Evolutionary conservation across 2,888 invertebrate species (phyloP), one percentile per base, ranked within the genome.

Genomic region (Marasmarcha lunaedactyla): DNA sequence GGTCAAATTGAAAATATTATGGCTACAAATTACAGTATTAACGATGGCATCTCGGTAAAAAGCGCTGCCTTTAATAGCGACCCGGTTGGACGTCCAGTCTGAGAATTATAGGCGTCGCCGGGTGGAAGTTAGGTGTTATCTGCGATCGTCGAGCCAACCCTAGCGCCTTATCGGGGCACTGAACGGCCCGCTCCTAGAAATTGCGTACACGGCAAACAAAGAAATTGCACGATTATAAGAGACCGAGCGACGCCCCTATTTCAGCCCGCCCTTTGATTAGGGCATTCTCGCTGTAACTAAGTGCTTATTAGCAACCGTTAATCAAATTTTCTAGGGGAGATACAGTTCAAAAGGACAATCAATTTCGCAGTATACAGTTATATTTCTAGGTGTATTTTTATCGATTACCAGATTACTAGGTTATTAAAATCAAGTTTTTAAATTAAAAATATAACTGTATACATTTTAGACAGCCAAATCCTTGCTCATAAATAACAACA

Each of bases 161-260:
- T 63, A 55, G 59, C 55, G 63, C 62, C 66, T 74, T 74, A 73
- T 76, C 71, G 69, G 50, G 43, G 45, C 45, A 49, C 51, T 54
- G 59, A 55, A 54, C 55, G 57, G 50, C 54, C 57, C 69, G 64
- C 63, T 71, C 70, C 69, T 61, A 69, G 73, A 72, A 72, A 74
- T 74, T 71, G 73, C 71, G 73, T 69, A 69, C 64, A 65, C 61
- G 54, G 62, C 71, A 71, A 73, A 79, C 77, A 78, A 76, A 74
- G 73, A 71, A 69, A 78, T 71, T 68, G 67, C 71, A 61, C 59
- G 60, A 56, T 61, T 73, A 77, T 77, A 76, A 71, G 63, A 55
- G 56, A 59, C 52, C 61, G 55, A 52, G 60, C 67, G 56, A 20
- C 20, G 20, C 20, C 55, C 57, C 53, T 62, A 60, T 55, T 41